Evolutionary conservation across 2,797 vertebrate genomes (phyloP).

Genomic region (Anguilla obscura): DNA sequence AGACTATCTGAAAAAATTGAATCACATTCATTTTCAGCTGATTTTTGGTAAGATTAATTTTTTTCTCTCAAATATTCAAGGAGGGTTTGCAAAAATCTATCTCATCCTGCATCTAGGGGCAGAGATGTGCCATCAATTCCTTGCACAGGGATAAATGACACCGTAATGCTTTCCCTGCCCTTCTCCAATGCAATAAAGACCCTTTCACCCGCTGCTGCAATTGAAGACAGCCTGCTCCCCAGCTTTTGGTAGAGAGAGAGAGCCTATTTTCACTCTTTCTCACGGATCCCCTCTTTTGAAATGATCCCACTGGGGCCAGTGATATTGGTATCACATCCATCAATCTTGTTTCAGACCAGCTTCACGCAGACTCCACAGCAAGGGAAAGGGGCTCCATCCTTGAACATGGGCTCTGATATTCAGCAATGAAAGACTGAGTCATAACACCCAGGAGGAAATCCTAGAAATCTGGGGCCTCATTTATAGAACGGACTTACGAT

Average conservation of each 20-base stretch:
- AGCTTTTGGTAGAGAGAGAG: not conserved
- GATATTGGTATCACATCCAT: slow-evolving; percentile 16
- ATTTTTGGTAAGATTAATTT: slow-evolving; percentile 3
- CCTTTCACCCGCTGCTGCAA: slow-evolving; percentile 21
- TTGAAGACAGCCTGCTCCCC: slow-evolving; percentile 8
- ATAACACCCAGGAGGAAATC: not conserved
- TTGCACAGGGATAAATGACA: slow-evolving; percentile 28
- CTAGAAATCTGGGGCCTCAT: not conserved
- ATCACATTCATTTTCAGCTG: not conserved
- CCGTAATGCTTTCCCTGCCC: slow-evolving; percentile 23
- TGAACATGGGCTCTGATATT: not conserved
- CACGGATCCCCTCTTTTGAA: slow-evolving; percentile 11
- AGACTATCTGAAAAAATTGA: not conserved
- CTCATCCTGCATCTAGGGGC: not conserved
- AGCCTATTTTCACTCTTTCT: slow-evolving; percentile 5
- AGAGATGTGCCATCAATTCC: slow-evolving; percentile 25
- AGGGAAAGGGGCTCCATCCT: not conserved
- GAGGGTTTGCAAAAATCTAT: slow-evolving; percentile 21
- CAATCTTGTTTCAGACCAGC: slow-evolving; percentile 1
- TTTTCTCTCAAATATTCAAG: not conserved
- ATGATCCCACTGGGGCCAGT: not conserved
- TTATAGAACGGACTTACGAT: too few relatives aligned
- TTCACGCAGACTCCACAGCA: not conserved
- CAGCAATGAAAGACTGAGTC: not conserved
- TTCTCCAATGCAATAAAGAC: slow-evolving; percentile 21